Evolutionary conservation across 2,797 vertebrate genomes (phyloP).

Genomic region (Varecia variegata): DNA sequence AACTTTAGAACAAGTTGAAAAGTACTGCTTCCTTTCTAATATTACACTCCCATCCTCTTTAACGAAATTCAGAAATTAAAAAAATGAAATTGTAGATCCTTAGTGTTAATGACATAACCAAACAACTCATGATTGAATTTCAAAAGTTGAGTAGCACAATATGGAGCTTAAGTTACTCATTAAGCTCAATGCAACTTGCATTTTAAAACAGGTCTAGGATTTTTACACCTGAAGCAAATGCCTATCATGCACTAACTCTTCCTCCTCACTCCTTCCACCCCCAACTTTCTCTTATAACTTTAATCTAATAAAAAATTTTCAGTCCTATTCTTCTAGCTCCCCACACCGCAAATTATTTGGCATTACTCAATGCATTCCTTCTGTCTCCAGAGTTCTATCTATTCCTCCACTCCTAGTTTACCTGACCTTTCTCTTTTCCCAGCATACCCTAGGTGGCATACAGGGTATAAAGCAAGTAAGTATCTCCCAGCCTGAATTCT

Average conservation of each 20-base stretch:
- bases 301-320: neutral
- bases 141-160: neutral
- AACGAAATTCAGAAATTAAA: neutral
- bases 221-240: neutral
- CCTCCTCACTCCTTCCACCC: neutral
- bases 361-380: neutral
- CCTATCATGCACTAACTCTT: neutral
- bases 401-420: neutral
- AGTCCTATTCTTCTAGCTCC: neutral
- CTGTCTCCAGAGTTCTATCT: neutral
- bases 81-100: neutral
- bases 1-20: neutral
- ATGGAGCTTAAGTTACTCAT: neutral
- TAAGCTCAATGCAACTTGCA: neutral
- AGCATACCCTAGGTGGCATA: rapidly evolving
- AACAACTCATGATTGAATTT: neutral
- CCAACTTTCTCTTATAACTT: neutral
- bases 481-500: neutral
- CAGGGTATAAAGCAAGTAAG: neutral
- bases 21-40: neutral
- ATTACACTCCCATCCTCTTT: neutral
- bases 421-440: neutral
- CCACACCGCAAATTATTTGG: neutral
- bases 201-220: neutral
- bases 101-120: neutral